phyloP scores from a whole-genome alignment of 2,888 invertebrate genomes.

The Lamellibrachia columna region DNA sequence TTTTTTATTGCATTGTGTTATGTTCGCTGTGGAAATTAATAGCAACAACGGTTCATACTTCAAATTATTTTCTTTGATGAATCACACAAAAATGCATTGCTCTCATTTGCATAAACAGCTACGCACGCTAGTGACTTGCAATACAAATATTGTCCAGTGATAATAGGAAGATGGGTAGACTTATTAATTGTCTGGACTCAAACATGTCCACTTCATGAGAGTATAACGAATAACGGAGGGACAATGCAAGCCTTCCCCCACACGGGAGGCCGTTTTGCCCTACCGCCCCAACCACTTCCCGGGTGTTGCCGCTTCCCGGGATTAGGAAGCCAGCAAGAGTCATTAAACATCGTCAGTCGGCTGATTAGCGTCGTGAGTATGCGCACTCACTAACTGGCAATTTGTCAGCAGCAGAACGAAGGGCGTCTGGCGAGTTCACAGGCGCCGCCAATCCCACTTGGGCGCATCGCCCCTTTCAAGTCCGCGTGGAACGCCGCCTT shows the following conservation, averaged over 20 bases:
- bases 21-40: too few species aligned
- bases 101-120: too few species aligned
- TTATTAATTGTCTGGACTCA: too few species aligned
- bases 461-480: neutral
- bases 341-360: slow-evolving; percentile 16
- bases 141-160: too few species aligned
- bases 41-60: too few species aligned
- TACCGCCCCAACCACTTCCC: too few species aligned
- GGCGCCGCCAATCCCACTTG: neutral
- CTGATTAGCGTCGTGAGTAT: slow-evolving; percentile 7
- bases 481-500: neutral
- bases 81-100: too few species aligned
- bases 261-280: neutral
- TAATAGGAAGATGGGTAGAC: too few species aligned
- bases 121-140: too few species aligned
- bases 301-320: neutral
- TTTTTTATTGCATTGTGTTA: too few species aligned
- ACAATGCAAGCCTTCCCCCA: neutral
- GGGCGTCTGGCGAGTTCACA: neutral
- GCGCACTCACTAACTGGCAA: neutral
- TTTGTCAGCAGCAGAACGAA: neutral
- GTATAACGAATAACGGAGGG: neutral
- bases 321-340: neutral
- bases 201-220: too few species aligned
- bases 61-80: too few species aligned